Evolutionary conservation across 1,140 invertebrate genomes (phyloP), one percentile per base, ranked within the genome.

Genomic region (Drosophila pruinosa): DNA sequence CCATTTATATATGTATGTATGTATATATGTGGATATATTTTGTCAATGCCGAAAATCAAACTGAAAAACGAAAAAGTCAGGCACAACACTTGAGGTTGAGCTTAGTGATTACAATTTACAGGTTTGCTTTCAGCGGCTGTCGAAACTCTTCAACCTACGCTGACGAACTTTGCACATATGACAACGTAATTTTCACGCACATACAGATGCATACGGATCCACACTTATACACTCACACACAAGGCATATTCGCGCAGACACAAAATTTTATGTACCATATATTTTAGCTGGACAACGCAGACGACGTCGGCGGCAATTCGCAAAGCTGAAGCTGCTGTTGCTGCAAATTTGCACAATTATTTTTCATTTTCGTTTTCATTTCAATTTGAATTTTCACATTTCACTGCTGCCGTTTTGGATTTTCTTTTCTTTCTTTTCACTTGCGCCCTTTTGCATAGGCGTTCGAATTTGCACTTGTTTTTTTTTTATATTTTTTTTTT

Each of bases 181-280:
- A 85, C 81, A 85, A 81, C 81, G 81, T 85, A 86, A 85, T 85
- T 86, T 88, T 74, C 73, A 80, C 65, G 39, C 38, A 47, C 74
- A 77, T 48, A 74, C 63, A 50, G 43, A 24, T 14, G 41, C 24
- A 43, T 10, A 26, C 43, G 34, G 21, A 41, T 12, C 50, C 50
- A 76, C 34, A 58, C 43, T 69, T 45, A 38, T 36, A 26, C 54
- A 45, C 56, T 45, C 21, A 15, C 17, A 47, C 52, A 65, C 47
- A n/a, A n/a, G n/a, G n/a, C n/a, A n/a, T n/a, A n/a, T n/a, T 28
- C 45, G 19, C 52, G 52, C 72, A 77, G 41, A 67, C 57, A 70
- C 70, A 56, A 67, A 88, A 86, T 86, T 85, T 71, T 85, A 86
- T 85, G 82, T 85, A 85, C 82, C 81, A 85, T 77, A 85, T 80